Evolutionary conservation across 2,113 vertebrate genomes (phyloP).

Genomic region (Isichthys henryi): DNA sequence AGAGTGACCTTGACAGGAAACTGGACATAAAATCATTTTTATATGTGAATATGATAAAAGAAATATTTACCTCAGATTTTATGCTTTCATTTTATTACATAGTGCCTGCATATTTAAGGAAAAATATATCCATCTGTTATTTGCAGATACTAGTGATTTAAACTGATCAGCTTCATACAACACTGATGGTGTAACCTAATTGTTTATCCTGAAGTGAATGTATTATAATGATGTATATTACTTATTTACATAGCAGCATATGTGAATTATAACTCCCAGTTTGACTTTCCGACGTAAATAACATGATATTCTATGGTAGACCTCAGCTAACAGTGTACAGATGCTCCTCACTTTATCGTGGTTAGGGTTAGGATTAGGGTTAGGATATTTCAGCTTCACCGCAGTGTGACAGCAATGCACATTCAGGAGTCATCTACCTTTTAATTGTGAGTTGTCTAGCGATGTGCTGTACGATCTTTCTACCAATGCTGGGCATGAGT

Average conservation of each 20-base stretch:
- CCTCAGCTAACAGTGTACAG: not conserved
- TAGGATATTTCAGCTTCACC: not conserved
- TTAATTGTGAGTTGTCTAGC: not conserved
- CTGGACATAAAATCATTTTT: not conserved
- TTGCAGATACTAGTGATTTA: not conserved
- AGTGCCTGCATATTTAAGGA: not conserved
- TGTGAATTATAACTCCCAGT: not conserved
- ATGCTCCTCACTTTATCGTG: not conserved
- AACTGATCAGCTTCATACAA: not conserved
- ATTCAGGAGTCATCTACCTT: not conserved
- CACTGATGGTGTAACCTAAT: not conserved
- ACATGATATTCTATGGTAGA: not conserved
- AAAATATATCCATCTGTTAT: not conserved
- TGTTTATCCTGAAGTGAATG: not conserved
- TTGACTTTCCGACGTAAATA: not conserved
- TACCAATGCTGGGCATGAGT: not conserved
- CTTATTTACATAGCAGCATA: not conserved
- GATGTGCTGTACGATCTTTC: not conserved
- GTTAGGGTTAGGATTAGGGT: not conserved
- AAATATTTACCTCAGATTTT: not conserved
- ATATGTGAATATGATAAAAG: not conserved
- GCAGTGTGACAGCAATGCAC: not conserved
- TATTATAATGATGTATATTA: not conserved
- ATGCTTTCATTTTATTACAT: not conserved
- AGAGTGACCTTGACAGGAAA: not conserved